A percentile compares a stretch with the other conserved stretches of the same genome.
Evolutionary conservation across 2,888 invertebrate species (phyloP).

Genomic region (Anodontia alba): DNA sequence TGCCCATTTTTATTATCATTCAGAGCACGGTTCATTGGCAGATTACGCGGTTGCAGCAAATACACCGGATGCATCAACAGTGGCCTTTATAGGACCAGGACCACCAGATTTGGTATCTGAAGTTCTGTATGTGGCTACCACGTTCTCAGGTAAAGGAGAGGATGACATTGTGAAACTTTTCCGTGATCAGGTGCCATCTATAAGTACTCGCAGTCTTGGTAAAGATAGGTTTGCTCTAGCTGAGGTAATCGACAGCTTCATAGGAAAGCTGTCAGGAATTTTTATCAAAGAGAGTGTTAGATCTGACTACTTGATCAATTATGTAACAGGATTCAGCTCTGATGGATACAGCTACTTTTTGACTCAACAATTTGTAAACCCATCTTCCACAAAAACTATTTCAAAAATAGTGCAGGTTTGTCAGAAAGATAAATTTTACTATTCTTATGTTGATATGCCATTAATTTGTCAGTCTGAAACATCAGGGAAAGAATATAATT

Average conservation of each 20-base stretch:
- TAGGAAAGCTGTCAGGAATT: slow-evolving; percentile 66
- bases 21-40: slow-evolving; percentile 55
- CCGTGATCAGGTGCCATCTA: slow-evolving; percentile 93
- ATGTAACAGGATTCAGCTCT: slow-evolving; percentile 80
- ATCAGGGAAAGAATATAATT: slow-evolving; percentile 89
- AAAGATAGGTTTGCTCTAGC: slow-evolving; percentile 65
- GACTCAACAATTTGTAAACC: slow-evolving; percentile 90
- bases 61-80: slow-evolving; percentile 96
- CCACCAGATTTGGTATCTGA: slow-evolving; percentile 50
- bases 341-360: slow-evolving; percentile 85
- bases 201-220: slow-evolving; percentile 89
- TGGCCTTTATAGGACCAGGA: slow-evolving; percentile 97
- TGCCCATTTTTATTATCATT: slow-evolving; percentile 58
- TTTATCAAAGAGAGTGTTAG: slow-evolving; percentile 69
- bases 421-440: slow-evolving; percentile 97
- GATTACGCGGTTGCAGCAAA: slow-evolving; percentile 92
- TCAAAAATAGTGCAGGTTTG: slow-evolving; percentile 97
- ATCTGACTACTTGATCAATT: slow-evolving; percentile 71
- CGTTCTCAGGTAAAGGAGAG: slow-evolving; percentile 84
- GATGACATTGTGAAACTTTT: slow-evolving; percentile 65
- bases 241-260: slow-evolving; percentile 64
- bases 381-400: slow-evolving; percentile 83
- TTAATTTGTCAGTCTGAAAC: slow-evolving; percentile 91
- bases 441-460: slow-evolving; percentile 99
- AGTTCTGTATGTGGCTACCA: slow-evolving; percentile 97